A percentile compares a stretch with the other conserved stretches of the same genome.
Evolutionary conservation across 2,113 vertebrate genomes (phyloP).

Genomic region (Festucalex cinctus): DNA sequence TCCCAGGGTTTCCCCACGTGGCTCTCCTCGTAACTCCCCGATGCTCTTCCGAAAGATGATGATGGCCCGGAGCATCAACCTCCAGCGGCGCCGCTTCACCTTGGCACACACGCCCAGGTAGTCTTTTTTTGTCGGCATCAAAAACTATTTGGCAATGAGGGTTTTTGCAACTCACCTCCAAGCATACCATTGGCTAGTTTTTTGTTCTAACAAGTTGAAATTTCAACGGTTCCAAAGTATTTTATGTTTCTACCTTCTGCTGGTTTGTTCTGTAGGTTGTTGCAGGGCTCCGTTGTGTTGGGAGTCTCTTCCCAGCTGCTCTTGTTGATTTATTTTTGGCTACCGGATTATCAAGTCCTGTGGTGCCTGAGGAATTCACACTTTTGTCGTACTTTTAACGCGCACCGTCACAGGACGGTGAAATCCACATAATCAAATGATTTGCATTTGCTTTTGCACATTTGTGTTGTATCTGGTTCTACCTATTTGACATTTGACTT

Average conservation of each 20-base stretch:
- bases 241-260: not conserved
- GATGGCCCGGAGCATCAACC: constrained; percentile 82
- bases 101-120: constrained; percentile 84
- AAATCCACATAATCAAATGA: not conserved
- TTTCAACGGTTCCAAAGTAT: not conserved
- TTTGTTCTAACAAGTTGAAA: not conserved
- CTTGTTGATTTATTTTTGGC: constrained; percentile 21
- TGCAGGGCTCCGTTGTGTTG: not conserved
- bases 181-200: not conserved
- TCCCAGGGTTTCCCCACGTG: constrained; percentile 69
- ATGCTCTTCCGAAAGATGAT: constrained; percentile 82
- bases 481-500: not conserved
- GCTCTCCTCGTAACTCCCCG: constrained; percentile 77
- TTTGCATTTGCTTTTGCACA: not conserved
- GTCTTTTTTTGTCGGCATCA: not conserved
- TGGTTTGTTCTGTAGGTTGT: constrained; percentile 5
- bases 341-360: not conserved
- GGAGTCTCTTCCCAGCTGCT: constrained; percentile 23
- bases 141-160: not conserved
- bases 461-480: not conserved
- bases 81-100: constrained; percentile 89
- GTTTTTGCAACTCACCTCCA: not conserved
- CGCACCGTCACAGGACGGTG: not conserved
- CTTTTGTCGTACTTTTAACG: not conserved
- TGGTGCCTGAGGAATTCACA: constrained; percentile 36